Evolutionary conservation across 1,140 invertebrate genomes (phyloP), one percentile per base, ranked within the genome.

Genomic region (Centruroides vittatus): DNA sequence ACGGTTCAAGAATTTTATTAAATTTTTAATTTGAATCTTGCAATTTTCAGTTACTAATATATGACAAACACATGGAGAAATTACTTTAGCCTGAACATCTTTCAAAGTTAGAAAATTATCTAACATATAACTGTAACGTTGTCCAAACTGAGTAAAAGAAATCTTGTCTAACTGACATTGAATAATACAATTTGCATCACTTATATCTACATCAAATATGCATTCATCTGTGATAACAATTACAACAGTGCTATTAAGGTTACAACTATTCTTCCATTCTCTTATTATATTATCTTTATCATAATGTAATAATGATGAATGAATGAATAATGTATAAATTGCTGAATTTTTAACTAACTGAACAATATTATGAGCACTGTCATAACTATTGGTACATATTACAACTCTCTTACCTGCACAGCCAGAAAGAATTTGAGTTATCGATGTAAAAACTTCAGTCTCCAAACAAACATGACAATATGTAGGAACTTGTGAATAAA

Each of bases 141-240:
- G 55, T 6, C 62, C 59, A 61, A 64, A 64, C n/a, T 64, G 62
- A 34, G 58, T 11, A 5, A 56, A 13, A 3, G 62, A 64, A 10
- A 60, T 23, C 61, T 58, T 51, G 23, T 59, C 59, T 34, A 64
- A 10, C 47, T 64, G 55, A 64, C 58, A 64, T 51, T 64, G 62
- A 12, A 64, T 61, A 9, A 64, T 35, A 35, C 35, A 55, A 10
- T 60, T 47, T 23, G 62, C 62, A 61, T 61, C 36, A 55, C 35
- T 61, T 11, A 64, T 34, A 55, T 12, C 35, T n/a, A 58, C 46
- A 12, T 48, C 34, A 35, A 36, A 54, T 36, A 64, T 51, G 50
- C 35, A 23, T 6, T 34, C 11, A 55, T 64, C 62, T n/a, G 59
- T 58, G 6, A 58, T 11, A 55, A 64, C 36, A 8, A 64, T 35